A percentile compares a stretch with the other conserved stretches of the same genome.
Conservation (phyloP, 2,113 vertebrate genomes). For the Cyanocitta stelleri region DNA sequence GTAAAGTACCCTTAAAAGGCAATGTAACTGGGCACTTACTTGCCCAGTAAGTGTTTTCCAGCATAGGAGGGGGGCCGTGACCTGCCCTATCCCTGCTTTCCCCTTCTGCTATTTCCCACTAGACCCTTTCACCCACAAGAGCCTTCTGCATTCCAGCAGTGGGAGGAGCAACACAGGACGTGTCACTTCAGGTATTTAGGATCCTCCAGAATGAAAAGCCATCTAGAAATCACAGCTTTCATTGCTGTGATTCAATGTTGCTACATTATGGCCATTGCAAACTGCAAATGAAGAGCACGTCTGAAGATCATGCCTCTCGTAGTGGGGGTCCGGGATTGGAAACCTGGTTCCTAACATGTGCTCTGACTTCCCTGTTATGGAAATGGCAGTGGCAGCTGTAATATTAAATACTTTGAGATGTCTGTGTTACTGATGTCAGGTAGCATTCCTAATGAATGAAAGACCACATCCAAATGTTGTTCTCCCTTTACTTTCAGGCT, state of each 20-base stretch:
- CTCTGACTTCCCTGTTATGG: background rate
- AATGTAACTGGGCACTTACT: background rate
- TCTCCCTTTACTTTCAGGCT: slow-evolving; percentile 77
- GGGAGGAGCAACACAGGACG: accelerated
- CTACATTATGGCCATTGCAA: background rate
- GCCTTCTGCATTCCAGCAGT: background rate
- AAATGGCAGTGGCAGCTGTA: background rate
- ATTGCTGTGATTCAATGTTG: background rate
- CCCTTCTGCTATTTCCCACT: background rate
- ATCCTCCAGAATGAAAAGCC: background rate
- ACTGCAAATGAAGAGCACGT: background rate
- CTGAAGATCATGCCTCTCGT: background rate
- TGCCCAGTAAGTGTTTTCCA: background rate
- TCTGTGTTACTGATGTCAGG: background rate
- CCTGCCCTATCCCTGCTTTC: background rate
- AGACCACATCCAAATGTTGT: background rate
- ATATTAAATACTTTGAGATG: background rate
- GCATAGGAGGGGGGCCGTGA: accelerated
- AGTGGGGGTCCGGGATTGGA: background rate
- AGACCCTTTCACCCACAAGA: background rate
- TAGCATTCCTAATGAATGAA: background rate
- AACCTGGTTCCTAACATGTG: background rate
- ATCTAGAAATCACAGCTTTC: background rate
- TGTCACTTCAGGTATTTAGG: background rate
- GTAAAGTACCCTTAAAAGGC: background rate